Evolutionary conservation across 2,113 vertebrate genomes (phyloP).

Genomic region (Cynocephalus volans): DNA sequence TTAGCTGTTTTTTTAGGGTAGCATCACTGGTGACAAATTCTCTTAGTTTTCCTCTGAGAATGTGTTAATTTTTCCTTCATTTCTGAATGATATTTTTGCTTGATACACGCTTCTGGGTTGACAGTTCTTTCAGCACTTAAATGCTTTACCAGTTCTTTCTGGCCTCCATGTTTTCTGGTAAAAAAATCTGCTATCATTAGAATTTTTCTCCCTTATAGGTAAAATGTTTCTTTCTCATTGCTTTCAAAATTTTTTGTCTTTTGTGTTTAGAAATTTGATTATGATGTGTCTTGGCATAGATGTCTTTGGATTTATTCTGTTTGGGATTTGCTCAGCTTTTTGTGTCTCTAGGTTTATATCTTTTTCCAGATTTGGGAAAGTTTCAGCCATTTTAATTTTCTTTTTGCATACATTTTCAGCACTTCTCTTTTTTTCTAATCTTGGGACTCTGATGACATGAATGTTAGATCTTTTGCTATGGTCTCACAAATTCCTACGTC

Average conservation of each 20-base stretch:
- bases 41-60: neutral
- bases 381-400: neutral
- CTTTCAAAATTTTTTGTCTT: neutral
- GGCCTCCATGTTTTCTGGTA: neutral
- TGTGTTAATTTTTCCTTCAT: neutral
- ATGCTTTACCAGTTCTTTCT: neutral
- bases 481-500: neutral
- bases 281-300: neutral
- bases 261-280: constrained; percentile 16
- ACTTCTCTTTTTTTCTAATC: neutral
- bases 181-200: neutral
- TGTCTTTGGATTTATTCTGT: neutral
- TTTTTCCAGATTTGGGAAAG: neutral
- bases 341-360: neutral
- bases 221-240: neutral
- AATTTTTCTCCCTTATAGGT: neutral
- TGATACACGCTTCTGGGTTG: neutral
- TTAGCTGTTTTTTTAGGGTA: neutral
- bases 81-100: neutral
- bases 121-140: neutral
- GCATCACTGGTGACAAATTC: neutral
- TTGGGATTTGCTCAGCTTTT: neutral
- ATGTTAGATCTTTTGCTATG: neutral
- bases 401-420: neutral
- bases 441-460: neutral